These are phyloP conservation scores for Triplophysa yarkandensis DNA, from an alignment of 2,797 vertebrate species.

Conservation along the genomic window DNA sequence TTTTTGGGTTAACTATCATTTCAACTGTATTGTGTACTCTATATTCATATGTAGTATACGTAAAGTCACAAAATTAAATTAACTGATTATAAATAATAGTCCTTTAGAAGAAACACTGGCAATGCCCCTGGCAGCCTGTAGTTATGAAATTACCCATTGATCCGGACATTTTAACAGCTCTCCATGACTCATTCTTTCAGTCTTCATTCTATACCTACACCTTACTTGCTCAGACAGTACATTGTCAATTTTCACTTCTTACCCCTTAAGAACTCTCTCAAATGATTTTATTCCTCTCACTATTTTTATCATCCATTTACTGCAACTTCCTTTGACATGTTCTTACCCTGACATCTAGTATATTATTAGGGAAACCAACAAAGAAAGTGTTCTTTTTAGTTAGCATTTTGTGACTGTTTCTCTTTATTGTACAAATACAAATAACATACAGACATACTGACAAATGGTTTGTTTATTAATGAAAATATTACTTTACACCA, in stretches of 20 bases:
- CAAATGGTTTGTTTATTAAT: too few relatives aligned
- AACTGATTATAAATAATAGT: not conserved
- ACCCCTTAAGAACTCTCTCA: not conserved
- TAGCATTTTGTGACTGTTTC: too few relatives aligned
- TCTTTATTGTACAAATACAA: not conserved
- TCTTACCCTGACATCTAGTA: not conserved
- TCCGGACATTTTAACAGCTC: not conserved
- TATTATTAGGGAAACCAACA: not conserved
- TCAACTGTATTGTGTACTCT: too few relatives aligned
- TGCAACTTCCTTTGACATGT: not conserved
- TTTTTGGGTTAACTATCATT: too few relatives aligned
- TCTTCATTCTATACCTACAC: not conserved
- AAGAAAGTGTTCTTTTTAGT: too few relatives aligned
- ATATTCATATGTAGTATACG: too few relatives aligned
- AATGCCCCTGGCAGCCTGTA: not conserved
- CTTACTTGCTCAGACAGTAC: not conserved
- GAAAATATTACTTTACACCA: too few relatives aligned
- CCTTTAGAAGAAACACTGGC: not conserved
- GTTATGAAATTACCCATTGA: constrained; percentile 26
- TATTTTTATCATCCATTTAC: constrained; percentile 13
- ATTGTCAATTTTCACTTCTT: not conserved
- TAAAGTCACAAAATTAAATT: too few relatives aligned
- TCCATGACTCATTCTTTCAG: constrained; percentile 5
- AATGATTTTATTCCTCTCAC: not conserved
- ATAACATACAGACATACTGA: too few relatives aligned